Percentiles rank a stretch among this genome's conserved stretches.
These are phyloP conservation scores for Hyperoodon ampullatus DNA, from an alignment of 2,113 vertebrate species.

Conservation along the genomic window DNA sequence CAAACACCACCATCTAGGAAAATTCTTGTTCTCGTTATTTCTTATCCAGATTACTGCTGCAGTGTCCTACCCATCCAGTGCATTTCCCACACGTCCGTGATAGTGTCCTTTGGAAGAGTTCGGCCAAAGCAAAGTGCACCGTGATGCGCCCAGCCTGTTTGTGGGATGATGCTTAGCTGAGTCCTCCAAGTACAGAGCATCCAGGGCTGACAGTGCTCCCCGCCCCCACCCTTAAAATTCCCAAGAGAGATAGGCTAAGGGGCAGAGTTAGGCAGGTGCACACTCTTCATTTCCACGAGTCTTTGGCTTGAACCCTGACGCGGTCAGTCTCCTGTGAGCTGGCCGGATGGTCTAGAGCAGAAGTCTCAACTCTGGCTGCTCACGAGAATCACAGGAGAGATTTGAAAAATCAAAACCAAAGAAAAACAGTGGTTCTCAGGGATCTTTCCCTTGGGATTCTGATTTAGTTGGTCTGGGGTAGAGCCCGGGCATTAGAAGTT, in stretches of 20 bases:
- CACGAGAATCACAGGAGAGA: background rate
- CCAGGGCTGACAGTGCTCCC: background rate
- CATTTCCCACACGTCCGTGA: too few species aligned
- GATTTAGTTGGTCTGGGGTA: background rate
- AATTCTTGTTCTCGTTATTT: background rate
- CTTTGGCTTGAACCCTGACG: background rate
- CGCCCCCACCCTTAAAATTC: background rate
- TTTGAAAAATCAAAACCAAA: background rate
- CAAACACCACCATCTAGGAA: background rate
- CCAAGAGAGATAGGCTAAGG: background rate
- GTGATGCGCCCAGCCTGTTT: rapidly evolving
- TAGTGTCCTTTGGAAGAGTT: background rate
- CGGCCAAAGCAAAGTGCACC: background rate
- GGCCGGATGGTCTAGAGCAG: background rate
- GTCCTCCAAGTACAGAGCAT: background rate
- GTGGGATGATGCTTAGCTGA: background rate
- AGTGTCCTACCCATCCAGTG: rapidly evolving
- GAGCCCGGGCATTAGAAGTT: background rate
- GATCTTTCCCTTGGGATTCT: background rate
- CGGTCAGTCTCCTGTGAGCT: background rate
- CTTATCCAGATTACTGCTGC: background rate
- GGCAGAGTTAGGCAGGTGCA: background rate
- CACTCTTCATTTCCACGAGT: rapidly evolving
- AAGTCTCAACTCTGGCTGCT: background rate
- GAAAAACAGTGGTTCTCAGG: background rate